Evolutionary conservation across 1,140 invertebrate species (phyloP).

Genomic region (Bemisia tabaci): DNA sequence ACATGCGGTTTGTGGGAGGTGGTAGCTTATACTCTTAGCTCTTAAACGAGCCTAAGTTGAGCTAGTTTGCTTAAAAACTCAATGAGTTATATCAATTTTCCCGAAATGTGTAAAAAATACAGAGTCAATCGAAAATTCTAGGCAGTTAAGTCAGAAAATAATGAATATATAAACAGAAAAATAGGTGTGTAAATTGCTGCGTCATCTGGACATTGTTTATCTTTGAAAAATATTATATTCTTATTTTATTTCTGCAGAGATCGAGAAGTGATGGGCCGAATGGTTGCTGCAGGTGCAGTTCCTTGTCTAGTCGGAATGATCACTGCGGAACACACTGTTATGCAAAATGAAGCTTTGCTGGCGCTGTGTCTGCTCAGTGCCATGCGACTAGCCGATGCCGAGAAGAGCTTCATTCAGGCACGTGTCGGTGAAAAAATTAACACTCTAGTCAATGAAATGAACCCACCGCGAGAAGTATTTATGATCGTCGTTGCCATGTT

Average conservation of each 20-base stretch:
- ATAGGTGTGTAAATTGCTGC: no score
- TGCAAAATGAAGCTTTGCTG: slow-evolving; percentile 76
- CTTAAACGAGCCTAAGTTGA: no score
- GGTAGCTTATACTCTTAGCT: no score
- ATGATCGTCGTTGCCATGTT: slow-evolving; percentile 21
- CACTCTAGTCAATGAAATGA: slow-evolving; percentile 16
- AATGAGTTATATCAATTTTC: no score
- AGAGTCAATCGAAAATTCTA: no score
- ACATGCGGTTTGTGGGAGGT: no score
- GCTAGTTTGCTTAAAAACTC: no score
- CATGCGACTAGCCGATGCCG: slow-evolving; percentile 26
- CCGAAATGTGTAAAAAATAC: no score
- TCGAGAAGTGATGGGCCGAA: slow-evolving; percentile 40
- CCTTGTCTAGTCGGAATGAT: slow-evolving; percentile 65
- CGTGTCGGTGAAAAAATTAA: slow-evolving; percentile 20
- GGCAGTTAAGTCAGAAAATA: no score
- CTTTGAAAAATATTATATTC: no score
- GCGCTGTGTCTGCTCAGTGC: slow-evolving; percentile 47
- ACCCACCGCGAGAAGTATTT: slow-evolving; percentile 20
- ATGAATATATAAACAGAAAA: no score
- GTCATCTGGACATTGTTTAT: no score
- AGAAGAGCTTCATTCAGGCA: slow-evolving; percentile 18
- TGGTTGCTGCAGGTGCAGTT: slow-evolving; percentile 52
- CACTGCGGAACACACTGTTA: slow-evolving; percentile 60
- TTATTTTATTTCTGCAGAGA: slow-evolving; percentile 33